A percentile compares a stretch with the other conserved stretches of the same genome.
Conservation (phyloP, 2,888 invertebrate species). For the Luffia ferchaultella region DNA sequence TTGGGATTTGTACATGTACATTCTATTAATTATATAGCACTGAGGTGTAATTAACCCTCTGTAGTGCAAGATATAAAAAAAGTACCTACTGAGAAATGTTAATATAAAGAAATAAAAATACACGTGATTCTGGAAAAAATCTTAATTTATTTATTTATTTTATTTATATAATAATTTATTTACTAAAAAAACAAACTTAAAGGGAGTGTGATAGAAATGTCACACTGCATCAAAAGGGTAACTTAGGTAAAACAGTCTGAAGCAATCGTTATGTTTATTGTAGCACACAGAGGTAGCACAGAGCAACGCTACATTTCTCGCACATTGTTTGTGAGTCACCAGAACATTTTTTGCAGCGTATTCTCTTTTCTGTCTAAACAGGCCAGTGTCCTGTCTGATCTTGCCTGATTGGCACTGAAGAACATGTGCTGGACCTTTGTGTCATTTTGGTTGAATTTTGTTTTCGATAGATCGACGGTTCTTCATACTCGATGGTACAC, state of each 20-base stretch:
- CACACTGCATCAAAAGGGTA: not conserved
- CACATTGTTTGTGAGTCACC: not conserved
- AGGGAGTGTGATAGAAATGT: not conserved
- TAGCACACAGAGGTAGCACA: too few species aligned
- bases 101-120: not conserved
- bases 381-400: constrained; percentile 4
- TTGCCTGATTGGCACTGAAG: constrained; percentile 7
- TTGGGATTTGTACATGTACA: too few species aligned
- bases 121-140: not conserved
- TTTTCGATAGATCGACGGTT: constrained; percentile 8
- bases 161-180: not conserved
- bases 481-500: not conserved
- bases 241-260: not conserved
- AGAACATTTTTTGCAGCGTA: constrained; percentile 3
- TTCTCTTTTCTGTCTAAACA: not conserved
- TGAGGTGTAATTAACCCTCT: too few species aligned
- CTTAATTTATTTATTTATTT: not conserved
- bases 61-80: too few species aligned
- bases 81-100: too few species aligned
- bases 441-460: constrained; percentile 8
- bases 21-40: too few species aligned
- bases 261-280: not conserved
- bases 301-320: not conserved
- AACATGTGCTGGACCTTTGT: constrained; percentile 8
- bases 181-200: not conserved